Base-by-base conservation (phyloP, 2,888 invertebrate genomes). In the Eupithecia subumbrata region DNA sequence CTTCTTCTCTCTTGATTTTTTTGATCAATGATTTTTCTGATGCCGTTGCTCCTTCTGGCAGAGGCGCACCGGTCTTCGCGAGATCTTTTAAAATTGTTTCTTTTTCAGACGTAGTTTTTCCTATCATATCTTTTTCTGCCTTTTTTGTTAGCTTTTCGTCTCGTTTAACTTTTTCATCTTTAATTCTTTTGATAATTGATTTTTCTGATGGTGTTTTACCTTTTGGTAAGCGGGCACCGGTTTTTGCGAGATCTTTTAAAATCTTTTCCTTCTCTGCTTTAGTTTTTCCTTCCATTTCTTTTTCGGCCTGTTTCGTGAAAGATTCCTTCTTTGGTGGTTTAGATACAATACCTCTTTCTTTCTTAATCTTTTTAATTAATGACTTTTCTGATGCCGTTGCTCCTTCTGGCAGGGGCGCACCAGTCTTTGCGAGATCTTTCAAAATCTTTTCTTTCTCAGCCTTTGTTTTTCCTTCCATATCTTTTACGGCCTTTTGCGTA, bases 361-460 rank as follows among this genome's bases (percentile, higher is more conserved):
- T 64, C n/a, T 82, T 77, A 5, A 88, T 81, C 74, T 86, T 88
- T 9, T 83, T 60, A 0, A 84, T 77, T 0, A 89, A 3, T 37
- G 83, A 83, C 40, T 82, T 84, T 52, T 87, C 85, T 3, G 85
- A 86, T 12, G 78, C 37, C 8, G 85, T 84, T 76, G 81, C 84
- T 2, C 78, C 82, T 75, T 84, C 83, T 3, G 86, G 87, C 0
- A 87, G 43, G 0, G 86, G 86, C 1, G 85, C 30, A 0, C 84
- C 85, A 5, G 74, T 67, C 60, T 78, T 78, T 2, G 82, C 84
- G 22, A 84, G 67, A 0, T 79, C 82, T 81, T 60, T 83, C 0
- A 86, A 82, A 40, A 84, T 86, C 70, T 84, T 84, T 79, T 86
- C 84, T 76, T 84, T 85, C 78, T 86, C 78, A 73, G 78, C 73